phyloP scores from a whole-genome alignment of 37 sponge, comb jelly and placozoan species.

The Bolinopsis microptera region DNA sequence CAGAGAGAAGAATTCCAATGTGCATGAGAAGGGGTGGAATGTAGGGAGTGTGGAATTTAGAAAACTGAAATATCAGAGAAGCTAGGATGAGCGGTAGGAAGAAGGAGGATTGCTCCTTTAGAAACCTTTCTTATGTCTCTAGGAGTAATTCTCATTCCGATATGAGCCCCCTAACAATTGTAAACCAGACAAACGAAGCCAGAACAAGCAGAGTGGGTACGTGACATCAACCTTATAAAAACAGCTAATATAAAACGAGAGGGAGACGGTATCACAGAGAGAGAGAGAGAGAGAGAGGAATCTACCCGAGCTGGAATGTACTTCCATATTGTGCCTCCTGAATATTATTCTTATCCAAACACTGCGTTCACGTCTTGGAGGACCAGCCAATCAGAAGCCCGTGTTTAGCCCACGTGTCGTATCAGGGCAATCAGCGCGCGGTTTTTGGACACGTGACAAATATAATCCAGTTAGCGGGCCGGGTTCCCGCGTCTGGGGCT shows the following conservation, averaged over 20 bases:
- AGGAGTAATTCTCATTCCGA: too few species aligned
- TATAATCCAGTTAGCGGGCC: background rate
- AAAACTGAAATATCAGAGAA: background rate
- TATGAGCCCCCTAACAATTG: too few species aligned
- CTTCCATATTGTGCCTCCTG: background rate
- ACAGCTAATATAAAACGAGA: too few species aligned
- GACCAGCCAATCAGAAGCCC: background rate
- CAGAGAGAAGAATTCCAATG: background rate
- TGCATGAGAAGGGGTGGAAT: background rate
- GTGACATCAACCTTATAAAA: too few species aligned
- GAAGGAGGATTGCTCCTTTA: too few species aligned
- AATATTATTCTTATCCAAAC: background rate
- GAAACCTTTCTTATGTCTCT: too few species aligned
- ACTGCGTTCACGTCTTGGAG: background rate
- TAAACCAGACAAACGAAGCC: too few species aligned
- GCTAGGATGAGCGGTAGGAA: too few species aligned
- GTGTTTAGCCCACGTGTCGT: background rate
- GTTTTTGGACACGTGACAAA: background rate
- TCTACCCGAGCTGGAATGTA: background rate
- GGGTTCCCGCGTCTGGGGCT: background rate
- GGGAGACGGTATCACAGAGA: too few species aligned
- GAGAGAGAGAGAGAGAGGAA: background rate
- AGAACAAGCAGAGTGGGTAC: too few species aligned
- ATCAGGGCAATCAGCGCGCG: background rate
- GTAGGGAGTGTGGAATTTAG: background rate